Conservation (phyloP, 2,797 vertebrate species). For the Vireo griseus region DNA sequence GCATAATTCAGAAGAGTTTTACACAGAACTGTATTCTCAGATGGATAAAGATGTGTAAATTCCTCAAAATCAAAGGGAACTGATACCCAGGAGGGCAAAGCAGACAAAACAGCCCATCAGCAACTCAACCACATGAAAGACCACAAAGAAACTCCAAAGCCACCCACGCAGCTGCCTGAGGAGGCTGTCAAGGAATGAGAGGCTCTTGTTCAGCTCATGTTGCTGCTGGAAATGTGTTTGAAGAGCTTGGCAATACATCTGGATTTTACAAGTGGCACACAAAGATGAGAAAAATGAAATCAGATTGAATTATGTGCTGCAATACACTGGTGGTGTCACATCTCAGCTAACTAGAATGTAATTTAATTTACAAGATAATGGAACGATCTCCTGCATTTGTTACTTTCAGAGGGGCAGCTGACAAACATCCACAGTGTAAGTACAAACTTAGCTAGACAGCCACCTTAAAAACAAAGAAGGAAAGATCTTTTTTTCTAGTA, state of each 20-base stretch:
- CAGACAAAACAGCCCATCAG: slow-evolving; percentile 65
- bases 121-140: slow-evolving; percentile 71
- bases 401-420: not conserved
- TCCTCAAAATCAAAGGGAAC: slow-evolving; percentile 57
- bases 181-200: slow-evolving; percentile 59
- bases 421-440: not conserved
- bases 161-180: slow-evolving; percentile 60
- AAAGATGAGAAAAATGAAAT: slow-evolving; percentile 58
- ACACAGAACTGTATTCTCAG: slow-evolving; percentile 40
- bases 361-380: slow-evolving; percentile 15
- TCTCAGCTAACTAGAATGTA: not conserved
- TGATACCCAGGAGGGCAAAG: slow-evolving; percentile 58
- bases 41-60: slow-evolving; percentile 63
- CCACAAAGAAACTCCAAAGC: slow-evolving; percentile 53
- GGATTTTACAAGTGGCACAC: slow-evolving; percentile 54
- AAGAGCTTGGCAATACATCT: slow-evolving; percentile 52
- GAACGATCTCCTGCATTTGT: not conserved
- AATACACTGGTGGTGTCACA: not conserved
- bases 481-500: not conserved
- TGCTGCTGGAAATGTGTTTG: slow-evolving; percentile 61
- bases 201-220: slow-evolving; percentile 36
- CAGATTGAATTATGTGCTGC: slow-evolving; percentile 17
- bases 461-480: not conserved
- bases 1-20: slow-evolving; percentile 57
- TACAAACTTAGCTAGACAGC: not conserved